A percentile compares a stretch with the other conserved stretches of the same genome.
phyloP scores from a whole-genome alignment of 2,888 invertebrate species.

The Bursaphelenchus okinawaensis region DNA sequence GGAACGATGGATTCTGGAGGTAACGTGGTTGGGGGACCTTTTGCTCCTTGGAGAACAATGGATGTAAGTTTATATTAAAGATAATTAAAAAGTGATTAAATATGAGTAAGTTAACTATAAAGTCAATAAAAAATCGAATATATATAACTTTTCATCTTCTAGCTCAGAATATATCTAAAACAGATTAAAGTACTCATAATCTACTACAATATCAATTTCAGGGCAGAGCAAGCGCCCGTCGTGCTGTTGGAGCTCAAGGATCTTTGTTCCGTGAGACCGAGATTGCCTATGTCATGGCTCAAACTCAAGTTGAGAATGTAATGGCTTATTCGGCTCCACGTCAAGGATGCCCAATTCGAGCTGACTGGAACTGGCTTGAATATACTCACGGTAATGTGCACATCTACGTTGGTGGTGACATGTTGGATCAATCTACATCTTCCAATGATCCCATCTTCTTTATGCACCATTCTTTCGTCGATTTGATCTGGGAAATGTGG shows the following conservation, averaged over 20 bases:
- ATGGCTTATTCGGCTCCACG: slow-evolving; percentile 39
- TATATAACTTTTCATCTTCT: not conserved
- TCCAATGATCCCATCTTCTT: slow-evolving; percentile 59
- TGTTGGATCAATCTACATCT: slow-evolving; percentile 53
- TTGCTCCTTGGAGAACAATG: slow-evolving; percentile 52
- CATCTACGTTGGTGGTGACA: slow-evolving; percentile 57
- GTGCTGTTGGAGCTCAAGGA: slow-evolving; percentile 37
- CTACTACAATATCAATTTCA: not conserved
- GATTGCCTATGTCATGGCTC: slow-evolving; percentile 28
- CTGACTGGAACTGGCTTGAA: slow-evolving; percentile 42
- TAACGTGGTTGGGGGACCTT: slow-evolving; percentile 54
- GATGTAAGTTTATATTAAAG: slow-evolving; percentile 21
- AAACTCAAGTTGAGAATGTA: slow-evolving; percentile 33
- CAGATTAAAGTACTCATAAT: too few species aligned
- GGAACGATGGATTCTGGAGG: slow-evolving; percentile 41
- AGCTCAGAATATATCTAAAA: not conserved
- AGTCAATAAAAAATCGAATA: not conserved
- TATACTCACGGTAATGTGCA: slow-evolving; percentile 47
- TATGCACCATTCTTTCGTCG: slow-evolving; percentile 58
- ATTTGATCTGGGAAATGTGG: slow-evolving; percentile 58
- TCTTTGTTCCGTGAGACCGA: slow-evolving; percentile 39
- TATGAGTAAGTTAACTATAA: not conserved
- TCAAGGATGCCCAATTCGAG: slow-evolving; percentile 29
- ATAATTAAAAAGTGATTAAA: too few species aligned
- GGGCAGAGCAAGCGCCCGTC: slow-evolving; percentile 25